Evolutionary conservation across 2,113 vertebrate species (phyloP).

Genomic region (Dasyurus viverrinus): DNA sequence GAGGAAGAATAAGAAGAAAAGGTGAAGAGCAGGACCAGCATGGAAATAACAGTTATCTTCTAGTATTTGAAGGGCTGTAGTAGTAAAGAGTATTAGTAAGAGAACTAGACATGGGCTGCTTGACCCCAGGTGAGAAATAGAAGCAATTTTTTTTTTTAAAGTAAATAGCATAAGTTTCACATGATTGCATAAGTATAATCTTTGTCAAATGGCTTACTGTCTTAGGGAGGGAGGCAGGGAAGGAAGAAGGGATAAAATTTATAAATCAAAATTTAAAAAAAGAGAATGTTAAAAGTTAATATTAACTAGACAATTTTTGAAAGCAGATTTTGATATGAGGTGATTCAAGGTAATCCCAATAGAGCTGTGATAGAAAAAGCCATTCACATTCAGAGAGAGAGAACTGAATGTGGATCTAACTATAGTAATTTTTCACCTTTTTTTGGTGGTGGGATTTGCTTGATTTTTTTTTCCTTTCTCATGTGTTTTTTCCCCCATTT

Average conservation of each 20-base stretch:
- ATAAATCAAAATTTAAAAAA: too few species aligned
- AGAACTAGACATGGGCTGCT: background rate
- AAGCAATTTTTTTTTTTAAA: background rate
- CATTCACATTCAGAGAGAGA: too few species aligned
- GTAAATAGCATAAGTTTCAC: background rate
- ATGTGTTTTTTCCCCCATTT: too few species aligned
- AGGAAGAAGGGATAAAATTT: background rate
- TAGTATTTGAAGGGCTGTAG: background rate
- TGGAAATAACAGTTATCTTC: background rate
- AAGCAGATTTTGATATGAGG: background rate
- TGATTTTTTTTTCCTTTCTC: too few species aligned
- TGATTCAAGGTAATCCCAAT: too few species aligned
- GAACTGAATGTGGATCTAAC: too few species aligned
- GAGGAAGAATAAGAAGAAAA: background rate
- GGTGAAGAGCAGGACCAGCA: background rate
- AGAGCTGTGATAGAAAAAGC: too few species aligned
- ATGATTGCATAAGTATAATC: background rate
- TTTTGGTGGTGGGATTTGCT: too few species aligned
- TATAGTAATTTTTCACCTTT: too few species aligned
- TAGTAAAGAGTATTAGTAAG: too few species aligned
- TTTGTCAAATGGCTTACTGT: background rate
- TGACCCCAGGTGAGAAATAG: background rate
- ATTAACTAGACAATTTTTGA: background rate
- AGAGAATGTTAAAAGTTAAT: background rate
- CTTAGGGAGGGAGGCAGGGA: too few species aligned